Conservation (phyloP, 2,888 invertebrate species). For the Odontocerum albicorne region DNA sequence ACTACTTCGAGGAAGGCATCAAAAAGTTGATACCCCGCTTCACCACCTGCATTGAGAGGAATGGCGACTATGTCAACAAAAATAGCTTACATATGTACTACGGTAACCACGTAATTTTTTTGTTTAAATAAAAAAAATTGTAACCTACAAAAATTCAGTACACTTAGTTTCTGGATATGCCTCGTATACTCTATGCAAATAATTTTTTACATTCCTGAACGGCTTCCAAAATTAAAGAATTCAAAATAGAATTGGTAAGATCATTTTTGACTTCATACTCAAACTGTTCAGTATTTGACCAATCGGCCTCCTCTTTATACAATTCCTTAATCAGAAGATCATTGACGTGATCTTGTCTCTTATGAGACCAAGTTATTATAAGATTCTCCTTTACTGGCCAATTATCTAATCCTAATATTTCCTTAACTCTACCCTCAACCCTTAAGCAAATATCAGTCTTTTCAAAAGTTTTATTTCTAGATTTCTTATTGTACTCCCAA, state of each 20-base stretch:
- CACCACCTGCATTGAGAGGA: too few species aligned
- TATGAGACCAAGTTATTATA: slow-evolving; percentile 28
- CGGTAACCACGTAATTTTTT: too few species aligned
- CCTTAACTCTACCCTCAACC: slow-evolving; percentile 26
- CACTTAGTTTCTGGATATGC: too few species aligned
- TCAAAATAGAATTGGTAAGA: slow-evolving; percentile 26
- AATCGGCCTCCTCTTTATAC: slow-evolving; percentile 30
- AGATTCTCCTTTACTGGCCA: slow-evolving; percentile 20
- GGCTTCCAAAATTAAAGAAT: slow-evolving; percentile 20
- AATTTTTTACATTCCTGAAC: slow-evolving; percentile 21
- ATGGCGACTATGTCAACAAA: too few species aligned
- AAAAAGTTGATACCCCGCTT: too few species aligned
- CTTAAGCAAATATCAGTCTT: slow-evolving; percentile 20
- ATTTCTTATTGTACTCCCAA: slow-evolving; percentile 27
- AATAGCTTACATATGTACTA: too few species aligned
- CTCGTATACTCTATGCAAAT: neutral
- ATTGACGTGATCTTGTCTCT: slow-evolving; percentile 28
- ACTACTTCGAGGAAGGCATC: too few species aligned
- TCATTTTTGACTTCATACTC: slow-evolving; percentile 29
- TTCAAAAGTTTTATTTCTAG: slow-evolving; percentile 1
- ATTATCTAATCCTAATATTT: slow-evolving; percentile 21
- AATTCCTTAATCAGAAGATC: slow-evolving; percentile 30
- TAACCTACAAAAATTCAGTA: neutral
- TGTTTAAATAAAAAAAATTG: neutral
- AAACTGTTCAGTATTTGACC: slow-evolving; percentile 30